These are phyloP conservation scores for Acropora yongei DNA, from an alignment of 64 coral and sea anemone genomes.

Conservation along the genomic window DNA sequence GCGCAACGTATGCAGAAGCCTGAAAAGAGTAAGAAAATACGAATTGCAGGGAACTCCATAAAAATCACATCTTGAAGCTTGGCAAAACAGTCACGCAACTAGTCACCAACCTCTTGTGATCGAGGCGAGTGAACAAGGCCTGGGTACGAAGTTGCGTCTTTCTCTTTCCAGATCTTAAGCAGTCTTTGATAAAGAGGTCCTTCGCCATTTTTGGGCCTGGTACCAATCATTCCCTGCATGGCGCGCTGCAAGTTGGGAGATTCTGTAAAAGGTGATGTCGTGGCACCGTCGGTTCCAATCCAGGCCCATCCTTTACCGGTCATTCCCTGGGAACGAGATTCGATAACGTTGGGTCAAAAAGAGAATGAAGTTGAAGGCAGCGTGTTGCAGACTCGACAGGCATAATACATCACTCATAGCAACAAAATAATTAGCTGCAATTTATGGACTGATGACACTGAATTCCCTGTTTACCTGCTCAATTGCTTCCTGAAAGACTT, in stretches of 20 bases:
- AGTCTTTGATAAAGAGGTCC: conserved; percentile 79
- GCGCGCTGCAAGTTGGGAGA: conserved; percentile 91
- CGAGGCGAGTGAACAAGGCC: conserved; percentile 89
- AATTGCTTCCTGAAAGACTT: conserved; percentile 95
- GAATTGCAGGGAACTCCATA: not conserved
- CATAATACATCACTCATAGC: not conserved
- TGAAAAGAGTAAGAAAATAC: conserved; percentile 12
- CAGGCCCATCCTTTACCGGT: conserved; percentile 98
- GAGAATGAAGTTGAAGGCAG: not conserved
- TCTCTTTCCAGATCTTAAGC: conserved; percentile 88
- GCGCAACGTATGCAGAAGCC: conserved; percentile 90
- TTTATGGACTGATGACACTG: not conserved
- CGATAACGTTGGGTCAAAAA: not conserved
- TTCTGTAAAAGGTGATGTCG: conserved; percentile 86
- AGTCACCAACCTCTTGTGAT: conserved; percentile 64
- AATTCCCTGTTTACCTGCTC: conserved; percentile 70
- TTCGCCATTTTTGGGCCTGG: conserved; percentile 82
- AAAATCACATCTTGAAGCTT: not conserved
- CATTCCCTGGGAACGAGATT: conserved; percentile 76
- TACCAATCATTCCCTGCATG: conserved; percentile 99
- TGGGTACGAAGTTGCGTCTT: conserved; percentile 79
- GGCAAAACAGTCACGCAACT: not conserved
- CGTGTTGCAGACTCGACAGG: not conserved
- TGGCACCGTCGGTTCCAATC: conserved; percentile 98
- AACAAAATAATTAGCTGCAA: too few relatives aligned